These are phyloP conservation scores for Schizopygopsis malacanthus DNA, from an alignment of 2,797 vertebrate genomes.

Conservation along the genomic window DNA sequence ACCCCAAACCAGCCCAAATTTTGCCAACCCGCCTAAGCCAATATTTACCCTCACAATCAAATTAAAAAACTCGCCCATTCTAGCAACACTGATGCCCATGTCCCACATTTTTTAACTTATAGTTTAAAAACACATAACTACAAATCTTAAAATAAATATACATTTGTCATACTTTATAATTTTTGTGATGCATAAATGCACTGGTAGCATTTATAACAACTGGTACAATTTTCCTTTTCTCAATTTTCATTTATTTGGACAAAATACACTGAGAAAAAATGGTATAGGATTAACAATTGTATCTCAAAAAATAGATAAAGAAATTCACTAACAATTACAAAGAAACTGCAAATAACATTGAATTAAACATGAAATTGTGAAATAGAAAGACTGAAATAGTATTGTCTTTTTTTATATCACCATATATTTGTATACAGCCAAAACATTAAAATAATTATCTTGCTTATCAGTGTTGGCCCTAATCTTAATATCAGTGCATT, in stretches of 20 bases:
- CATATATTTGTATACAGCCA: not conserved
- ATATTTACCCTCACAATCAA: too few species aligned
- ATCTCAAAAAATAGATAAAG: not conserved
- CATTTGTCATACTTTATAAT: not conserved
- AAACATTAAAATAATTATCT: not conserved
- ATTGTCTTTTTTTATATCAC: not conserved
- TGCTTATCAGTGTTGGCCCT: not conserved
- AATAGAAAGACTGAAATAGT: not conserved
- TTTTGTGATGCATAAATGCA: not conserved
- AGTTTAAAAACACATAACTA: not conserved
- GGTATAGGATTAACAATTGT: not conserved
- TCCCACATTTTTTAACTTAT: not conserved
- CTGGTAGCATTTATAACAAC: not conserved
- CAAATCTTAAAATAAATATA: not conserved
- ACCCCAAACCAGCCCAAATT: too few species aligned
- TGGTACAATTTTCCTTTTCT: not conserved
- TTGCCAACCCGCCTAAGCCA: too few species aligned
- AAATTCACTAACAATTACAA: not conserved
- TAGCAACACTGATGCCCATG: too few species aligned
- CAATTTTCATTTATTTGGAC: not conserved
- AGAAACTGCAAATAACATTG: not conserved
- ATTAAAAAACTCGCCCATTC: too few species aligned
- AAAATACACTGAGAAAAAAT: not conserved
- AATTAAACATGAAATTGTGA: not conserved
- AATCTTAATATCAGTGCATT: not conserved